A percentile compares a stretch with the other conserved stretches of the same genome.
These are phyloP conservation scores for Plebejus argus DNA, from an alignment of 2,888 invertebrate species.

Conservation along the genomic window DNA sequence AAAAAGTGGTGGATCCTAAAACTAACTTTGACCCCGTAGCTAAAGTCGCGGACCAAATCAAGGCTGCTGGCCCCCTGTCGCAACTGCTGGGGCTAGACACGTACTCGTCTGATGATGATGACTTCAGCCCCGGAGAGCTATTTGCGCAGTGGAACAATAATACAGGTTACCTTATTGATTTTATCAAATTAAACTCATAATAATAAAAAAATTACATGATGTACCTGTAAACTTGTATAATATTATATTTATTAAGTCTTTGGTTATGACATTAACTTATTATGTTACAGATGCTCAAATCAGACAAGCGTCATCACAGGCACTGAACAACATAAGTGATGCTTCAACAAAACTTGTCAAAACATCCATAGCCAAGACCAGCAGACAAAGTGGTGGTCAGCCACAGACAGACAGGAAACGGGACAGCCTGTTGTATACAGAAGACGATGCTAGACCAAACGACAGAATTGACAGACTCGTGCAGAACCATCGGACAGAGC, in stretches of 20 bases:
- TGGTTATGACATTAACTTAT: not conserved
- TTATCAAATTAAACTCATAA: too few species aligned
- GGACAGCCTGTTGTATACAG: slow-evolving; percentile 68
- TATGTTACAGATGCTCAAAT: slow-evolving; percentile 62
- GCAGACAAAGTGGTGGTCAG: not conserved
- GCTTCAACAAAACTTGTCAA: slow-evolving; percentile 58
- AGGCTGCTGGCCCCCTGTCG: slow-evolving; percentile 35
- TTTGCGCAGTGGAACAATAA: slow-evolving; percentile 70
- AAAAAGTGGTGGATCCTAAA: not conserved
- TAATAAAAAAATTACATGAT: too few species aligned
- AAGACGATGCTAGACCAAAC: slow-evolving; percentile 64
- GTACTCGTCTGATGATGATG: slow-evolving; percentile 81
- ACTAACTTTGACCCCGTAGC: not conserved
- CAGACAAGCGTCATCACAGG: slow-evolving; percentile 64
- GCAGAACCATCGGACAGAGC: slow-evolving; percentile 56
- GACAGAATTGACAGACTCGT: slow-evolving; percentile 70
- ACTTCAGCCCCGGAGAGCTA: slow-evolving; percentile 83
- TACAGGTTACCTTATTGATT: not conserved
- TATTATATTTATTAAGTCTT: too few species aligned
- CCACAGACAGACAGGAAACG: slow-evolving; percentile 53
- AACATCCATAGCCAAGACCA: slow-evolving; percentile 51
- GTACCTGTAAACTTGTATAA: not conserved
- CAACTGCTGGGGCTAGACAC: slow-evolving; percentile 59
- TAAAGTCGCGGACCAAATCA: not conserved
- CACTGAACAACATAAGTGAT: slow-evolving; percentile 59